Base-by-base conservation (phyloP, 2,888 invertebrate species). In the Aleiodes testaceus region DNA sequence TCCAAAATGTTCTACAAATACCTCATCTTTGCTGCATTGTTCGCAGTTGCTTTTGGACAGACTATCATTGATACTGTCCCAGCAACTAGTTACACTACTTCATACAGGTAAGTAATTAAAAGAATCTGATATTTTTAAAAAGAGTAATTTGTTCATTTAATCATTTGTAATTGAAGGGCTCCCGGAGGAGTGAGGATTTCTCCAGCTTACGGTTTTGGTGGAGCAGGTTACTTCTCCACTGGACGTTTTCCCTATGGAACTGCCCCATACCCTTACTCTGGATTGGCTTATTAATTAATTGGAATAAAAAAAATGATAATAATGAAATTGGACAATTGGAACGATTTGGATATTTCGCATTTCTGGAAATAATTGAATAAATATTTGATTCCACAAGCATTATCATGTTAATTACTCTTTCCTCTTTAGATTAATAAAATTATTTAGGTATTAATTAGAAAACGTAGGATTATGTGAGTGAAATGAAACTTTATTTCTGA, bases 41-140 rank as follows among this genome's bases (percentile, higher is more conserved):
- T 78, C 26, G 79, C 89, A 74, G 81, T 88, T 68, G 81, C 78
- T 55, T 82, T 88, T 9, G 88, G 89, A 80, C 87, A 81, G 72
- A 86, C 77, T 44, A 47, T 66, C 14, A 20, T 75, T 64, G 66
- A 61, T 42, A 71, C 72, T 47, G n/a, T 68, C 14, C 77, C 86
- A 59, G 87, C 89, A 64, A 88, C 89, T 52, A 89, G 89, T 68
- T 89, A 70, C 76, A 75, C 87, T 45, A 55, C 42, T 50, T 65
- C 63, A 42, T 69, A 61, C 4, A 88, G 81, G 20, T 70, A 75
- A 9, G 61, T 87, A 76, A 42, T 68, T 68, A 52, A 18, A 44
- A 16, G 12, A 47, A 14, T 49, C 4, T 6, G 18, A 9, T 47
- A 16, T 4, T 11, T 16, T 7, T 11, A 50, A 53, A 12, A 44